Evolutionary conservation across 2,888 invertebrate genomes (phyloP).

Genomic region (Leptinotarsa haldemani): DNA sequence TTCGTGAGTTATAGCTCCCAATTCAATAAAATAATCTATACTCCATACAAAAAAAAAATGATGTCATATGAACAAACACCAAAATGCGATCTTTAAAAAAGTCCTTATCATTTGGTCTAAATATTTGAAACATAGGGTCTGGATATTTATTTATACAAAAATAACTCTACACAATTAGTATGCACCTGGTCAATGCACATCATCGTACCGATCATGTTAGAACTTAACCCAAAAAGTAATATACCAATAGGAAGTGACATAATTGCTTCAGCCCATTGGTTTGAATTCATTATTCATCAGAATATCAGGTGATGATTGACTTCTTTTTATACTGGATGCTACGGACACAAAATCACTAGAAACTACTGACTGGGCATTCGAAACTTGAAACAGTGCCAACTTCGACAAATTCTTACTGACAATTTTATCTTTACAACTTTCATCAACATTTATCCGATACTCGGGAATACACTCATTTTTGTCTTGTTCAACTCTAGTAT

Average conservation of each 20-base stretch:
- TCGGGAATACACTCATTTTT: slow-evolving; percentile 26
- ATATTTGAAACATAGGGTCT: background rate
- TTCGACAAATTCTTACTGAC: slow-evolving; percentile 47
- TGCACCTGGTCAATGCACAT: background rate
- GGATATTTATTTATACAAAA: slow-evolving; percentile 4
- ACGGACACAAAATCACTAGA: slow-evolving; percentile 37
- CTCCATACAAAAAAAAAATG: no score
- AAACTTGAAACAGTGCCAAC: slow-evolving; percentile 53
- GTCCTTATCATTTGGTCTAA: background rate
- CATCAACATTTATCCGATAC: slow-evolving; percentile 35
- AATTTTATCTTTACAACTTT: slow-evolving; percentile 43
- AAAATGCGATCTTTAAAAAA: no score
- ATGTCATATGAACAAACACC: no score
- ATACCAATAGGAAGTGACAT: background rate
- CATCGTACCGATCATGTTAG: slow-evolving; percentile 15
- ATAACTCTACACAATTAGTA: background rate
- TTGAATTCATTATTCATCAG: slow-evolving; percentile 28
- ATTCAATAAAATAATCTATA: no score
- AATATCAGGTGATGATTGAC: slow-evolving; percentile 46
- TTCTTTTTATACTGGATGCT: slow-evolving; percentile 37
- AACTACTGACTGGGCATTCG: slow-evolving; percentile 44
- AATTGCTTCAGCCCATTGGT: background rate
- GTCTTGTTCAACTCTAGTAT: slow-evolving; percentile 9
- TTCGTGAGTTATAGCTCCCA: no score
- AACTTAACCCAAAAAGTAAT: slow-evolving; percentile 30